These are phyloP conservation scores for Acipenser transmontanus DNA, from an alignment of 2,797 vertebrate species.

Conservation along the genomic window DNA sequence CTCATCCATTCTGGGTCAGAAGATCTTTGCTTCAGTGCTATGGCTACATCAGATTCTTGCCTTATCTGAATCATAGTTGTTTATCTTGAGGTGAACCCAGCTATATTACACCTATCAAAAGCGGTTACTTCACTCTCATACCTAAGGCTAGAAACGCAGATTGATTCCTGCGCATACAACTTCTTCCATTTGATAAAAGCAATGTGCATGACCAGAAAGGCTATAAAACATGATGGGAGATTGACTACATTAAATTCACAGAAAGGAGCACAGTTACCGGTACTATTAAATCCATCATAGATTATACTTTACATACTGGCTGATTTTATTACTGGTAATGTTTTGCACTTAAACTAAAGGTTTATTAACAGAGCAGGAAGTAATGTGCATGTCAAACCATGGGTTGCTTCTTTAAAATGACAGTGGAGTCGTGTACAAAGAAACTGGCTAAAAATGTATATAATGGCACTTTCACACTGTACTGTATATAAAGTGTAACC, in stretches of 20 bases:
- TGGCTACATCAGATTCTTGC: too few species aligned
- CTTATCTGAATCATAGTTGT: slow-evolving; percentile 17
- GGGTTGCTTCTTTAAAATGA: not conserved
- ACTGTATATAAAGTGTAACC: too few species aligned
- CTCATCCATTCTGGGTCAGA: too few species aligned
- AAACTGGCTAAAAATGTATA: too few species aligned
- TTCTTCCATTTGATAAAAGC: slow-evolving; percentile 46
- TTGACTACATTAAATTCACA: slow-evolving; percentile 2
- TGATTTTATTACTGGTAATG: not conserved
- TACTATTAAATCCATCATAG: slow-evolving; percentile 2
- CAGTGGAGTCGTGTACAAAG: too few species aligned
- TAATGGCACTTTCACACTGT: too few species aligned
- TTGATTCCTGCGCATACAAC: slow-evolving; percentile 39
- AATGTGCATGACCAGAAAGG: slow-evolving; percentile 38
- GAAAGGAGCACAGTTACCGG: not conserved
- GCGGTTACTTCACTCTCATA: slow-evolving; percentile 40
- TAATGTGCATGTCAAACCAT: not conserved
- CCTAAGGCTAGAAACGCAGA: slow-evolving; percentile 40
- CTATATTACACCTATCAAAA: slow-evolving; percentile 40
- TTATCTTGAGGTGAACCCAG: slow-evolving; percentile 37
- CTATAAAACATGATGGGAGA: slow-evolving; percentile 35
- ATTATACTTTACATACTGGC: not conserved
- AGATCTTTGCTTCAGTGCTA: too few species aligned
- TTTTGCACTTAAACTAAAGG: not conserved
- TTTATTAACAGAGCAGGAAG: not conserved